phyloP scores from a whole-genome alignment of 2,113 vertebrate species.

The Andinoacara biseriatus region DNA sequence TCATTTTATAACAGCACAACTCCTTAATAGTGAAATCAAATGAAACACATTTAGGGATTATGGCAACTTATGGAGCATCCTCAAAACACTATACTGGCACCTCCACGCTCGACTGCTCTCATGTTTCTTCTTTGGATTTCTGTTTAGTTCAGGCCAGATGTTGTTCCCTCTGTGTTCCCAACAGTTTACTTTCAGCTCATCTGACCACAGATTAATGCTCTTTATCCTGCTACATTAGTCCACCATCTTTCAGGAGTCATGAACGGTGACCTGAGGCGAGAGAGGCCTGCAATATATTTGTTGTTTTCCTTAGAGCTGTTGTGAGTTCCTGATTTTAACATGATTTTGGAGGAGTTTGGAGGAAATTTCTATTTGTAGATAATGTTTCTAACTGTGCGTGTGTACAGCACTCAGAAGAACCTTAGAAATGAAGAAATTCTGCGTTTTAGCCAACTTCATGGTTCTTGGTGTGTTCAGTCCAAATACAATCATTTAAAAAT shows the following conservation, averaged over 20 bases:
- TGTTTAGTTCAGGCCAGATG: not conserved
- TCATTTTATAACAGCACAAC: not conserved
- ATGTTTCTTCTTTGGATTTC: not conserved
- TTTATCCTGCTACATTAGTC: too few relatives aligned
- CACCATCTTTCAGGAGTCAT: too few relatives aligned
- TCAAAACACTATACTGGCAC: not conserved
- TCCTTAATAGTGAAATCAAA: not conserved
- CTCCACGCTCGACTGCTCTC: not conserved
- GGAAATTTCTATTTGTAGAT: not conserved
- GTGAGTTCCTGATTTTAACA: not conserved
- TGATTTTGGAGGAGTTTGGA: not conserved
- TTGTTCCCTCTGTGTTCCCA: not conserved
- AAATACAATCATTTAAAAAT: too few relatives aligned
- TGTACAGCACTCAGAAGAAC: not conserved
- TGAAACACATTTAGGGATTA: not conserved
- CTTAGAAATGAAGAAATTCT: too few relatives aligned
- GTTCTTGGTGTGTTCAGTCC: too few relatives aligned
- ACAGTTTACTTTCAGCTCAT: not conserved
- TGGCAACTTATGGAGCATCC: not conserved
- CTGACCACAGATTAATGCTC: not conserved
- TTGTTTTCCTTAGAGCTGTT: too few relatives aligned
- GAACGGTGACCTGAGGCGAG: too few relatives aligned
- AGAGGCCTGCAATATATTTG: too few relatives aligned
- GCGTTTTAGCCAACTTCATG: too few relatives aligned
- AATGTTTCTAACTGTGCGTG: not conserved